Conservation (phyloP, 2,113 vertebrate genomes). For the Penelope pileata region DNA sequence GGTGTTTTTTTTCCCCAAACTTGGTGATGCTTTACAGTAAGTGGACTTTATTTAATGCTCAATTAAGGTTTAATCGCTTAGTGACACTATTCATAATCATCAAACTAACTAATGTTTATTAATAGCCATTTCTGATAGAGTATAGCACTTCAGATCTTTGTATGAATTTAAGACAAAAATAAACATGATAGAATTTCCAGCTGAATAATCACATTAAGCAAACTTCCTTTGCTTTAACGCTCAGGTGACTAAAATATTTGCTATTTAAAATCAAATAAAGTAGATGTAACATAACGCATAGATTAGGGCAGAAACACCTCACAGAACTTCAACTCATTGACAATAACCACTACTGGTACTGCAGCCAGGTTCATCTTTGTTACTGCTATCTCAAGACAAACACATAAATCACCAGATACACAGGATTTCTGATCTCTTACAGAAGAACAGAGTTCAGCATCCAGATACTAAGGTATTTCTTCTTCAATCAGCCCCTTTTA, state of each 20-base stretch:
- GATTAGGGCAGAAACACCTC: background rate
- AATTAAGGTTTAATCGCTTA: slow-evolving; percentile 69
- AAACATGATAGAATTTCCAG: background rate
- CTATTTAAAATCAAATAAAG: background rate
- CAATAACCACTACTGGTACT: background rate
- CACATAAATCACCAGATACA: background rate
- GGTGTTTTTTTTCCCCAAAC: slow-evolving; percentile 51
- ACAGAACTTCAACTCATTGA: background rate
- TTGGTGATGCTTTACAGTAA: slow-evolving; percentile 48
- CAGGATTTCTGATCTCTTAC: background rate
- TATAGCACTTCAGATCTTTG: background rate
- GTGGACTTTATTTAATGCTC: slow-evolving; percentile 69
- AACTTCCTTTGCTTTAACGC: background rate
- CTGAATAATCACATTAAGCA: background rate
- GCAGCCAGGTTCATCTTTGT: background rate
- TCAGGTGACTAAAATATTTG: background rate
- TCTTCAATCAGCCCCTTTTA: background rate
- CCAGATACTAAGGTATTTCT: background rate
- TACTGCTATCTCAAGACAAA: background rate
- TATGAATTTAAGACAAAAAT: background rate
- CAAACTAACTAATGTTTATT: slow-evolving; percentile 48
- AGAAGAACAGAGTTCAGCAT: background rate
- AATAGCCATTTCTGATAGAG: slow-evolving; percentile 38
- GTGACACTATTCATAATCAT: slow-evolving; percentile 63
- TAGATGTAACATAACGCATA: background rate